Conservation (phyloP, 2,113 vertebrate species). For the Odocoileus virginianus region DNA sequence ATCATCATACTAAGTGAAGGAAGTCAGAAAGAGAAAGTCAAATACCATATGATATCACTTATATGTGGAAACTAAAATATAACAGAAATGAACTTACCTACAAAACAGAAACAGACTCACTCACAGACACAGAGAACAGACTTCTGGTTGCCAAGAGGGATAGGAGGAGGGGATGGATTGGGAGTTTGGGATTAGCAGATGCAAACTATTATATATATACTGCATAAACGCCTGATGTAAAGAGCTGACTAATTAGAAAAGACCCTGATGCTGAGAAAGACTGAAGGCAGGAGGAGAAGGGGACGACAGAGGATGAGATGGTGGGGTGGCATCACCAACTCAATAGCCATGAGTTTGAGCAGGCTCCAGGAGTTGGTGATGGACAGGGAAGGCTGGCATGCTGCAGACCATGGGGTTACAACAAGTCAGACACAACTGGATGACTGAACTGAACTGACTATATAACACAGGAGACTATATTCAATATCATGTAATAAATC, state of each 20-base stretch:
- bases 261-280: background rate
- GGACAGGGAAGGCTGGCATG: background rate
- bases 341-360: background rate
- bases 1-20: background rate
- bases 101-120: background rate
- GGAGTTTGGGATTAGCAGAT: background rate
- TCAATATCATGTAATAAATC: background rate
- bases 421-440: background rate
- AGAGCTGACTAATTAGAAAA: background rate
- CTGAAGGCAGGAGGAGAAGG: background rate
- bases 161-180: background rate
- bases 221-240: background rate
- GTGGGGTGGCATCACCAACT: background rate
- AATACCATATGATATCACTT: background rate
- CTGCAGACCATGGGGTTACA: background rate
- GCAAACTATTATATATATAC: background rate
- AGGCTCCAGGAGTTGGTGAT: background rate
- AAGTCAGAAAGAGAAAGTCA: background rate
- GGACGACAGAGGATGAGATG: background rate
- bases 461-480: background rate
- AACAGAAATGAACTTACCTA: background rate
- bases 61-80: background rate
- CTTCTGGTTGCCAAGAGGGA: background rate
- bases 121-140: background rate
- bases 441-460: background rate